phyloP scores from a whole-genome alignment of 1,140 invertebrate genomes.

The Drosophila sp. region DNA sequence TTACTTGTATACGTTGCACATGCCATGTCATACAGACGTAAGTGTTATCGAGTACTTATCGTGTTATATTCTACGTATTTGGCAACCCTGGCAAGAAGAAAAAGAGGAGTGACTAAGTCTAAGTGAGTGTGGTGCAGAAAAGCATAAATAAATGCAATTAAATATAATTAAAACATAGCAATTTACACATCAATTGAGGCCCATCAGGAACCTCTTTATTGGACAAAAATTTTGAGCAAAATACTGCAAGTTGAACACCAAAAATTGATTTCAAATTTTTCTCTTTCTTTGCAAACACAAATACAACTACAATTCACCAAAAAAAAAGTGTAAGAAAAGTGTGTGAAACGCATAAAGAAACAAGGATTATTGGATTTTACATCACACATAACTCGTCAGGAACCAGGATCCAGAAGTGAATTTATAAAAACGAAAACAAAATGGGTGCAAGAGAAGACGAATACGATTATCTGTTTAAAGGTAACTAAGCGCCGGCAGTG shows the following conservation, averaged over 20 bases:
- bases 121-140: slow-evolving; percentile 72
- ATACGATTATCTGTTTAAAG: slow-evolving; percentile 99
- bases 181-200: slow-evolving; percentile 31
- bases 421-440: slow-evolving; percentile 79
- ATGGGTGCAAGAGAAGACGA: slow-evolving; percentile 99
- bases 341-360: slow-evolving; percentile 76
- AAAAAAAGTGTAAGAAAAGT: slow-evolving; percentile 73
- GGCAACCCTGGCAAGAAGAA: slow-evolving; percentile 7
- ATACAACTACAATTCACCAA: slow-evolving; percentile 59
- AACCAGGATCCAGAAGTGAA: slow-evolving; percentile 41
- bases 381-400: slow-evolving; percentile 47
- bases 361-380: slow-evolving; percentile 77
- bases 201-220: slow-evolving; percentile 20
- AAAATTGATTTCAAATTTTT: slow-evolving; percentile 68
- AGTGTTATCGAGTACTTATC: not conserved
- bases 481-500: slow-evolving; percentile 78
- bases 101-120: slow-evolving; percentile 67
- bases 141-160: slow-evolving; percentile 69
- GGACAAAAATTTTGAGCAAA: not conserved
- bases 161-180: slow-evolving; percentile 40
- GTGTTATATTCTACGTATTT: not conserved
- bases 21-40: not conserved
- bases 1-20: not conserved
- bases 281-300: slow-evolving; percentile 71
- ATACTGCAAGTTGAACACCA: slow-evolving; percentile 27